These are phyloP conservation scores for Scelioninae gen. 1 DNA, from an alignment of 2,888 invertebrate species.

Conservation along the genomic window DNA sequence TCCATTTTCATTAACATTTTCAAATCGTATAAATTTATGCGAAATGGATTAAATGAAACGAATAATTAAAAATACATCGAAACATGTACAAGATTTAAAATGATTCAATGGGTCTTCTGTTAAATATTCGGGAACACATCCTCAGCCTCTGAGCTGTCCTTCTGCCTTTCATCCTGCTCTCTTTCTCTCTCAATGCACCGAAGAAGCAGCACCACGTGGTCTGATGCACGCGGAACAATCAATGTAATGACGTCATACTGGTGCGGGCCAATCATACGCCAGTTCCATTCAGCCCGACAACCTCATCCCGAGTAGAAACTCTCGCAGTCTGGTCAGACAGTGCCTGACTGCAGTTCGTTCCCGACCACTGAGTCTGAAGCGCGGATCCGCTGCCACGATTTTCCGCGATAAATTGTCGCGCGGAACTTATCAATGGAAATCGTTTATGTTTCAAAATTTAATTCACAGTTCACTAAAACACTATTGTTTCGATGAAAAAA, in stretches of 20 bases:
- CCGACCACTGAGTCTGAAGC: slow-evolving; percentile 81
- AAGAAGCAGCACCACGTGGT: slow-evolving; percentile 81
- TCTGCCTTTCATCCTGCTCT: slow-evolving; percentile 30
- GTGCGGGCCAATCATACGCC: slow-evolving; percentile 86
- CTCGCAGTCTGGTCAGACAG: slow-evolving; percentile 82
- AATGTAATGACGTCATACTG: slow-evolving; percentile 90
- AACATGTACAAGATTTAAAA: too few relatives aligned
- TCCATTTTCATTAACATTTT: too few relatives aligned
- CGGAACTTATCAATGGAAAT: slow-evolving; percentile 58
- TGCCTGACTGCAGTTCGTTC: slow-evolving; percentile 83
- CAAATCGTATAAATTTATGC: too few relatives aligned
- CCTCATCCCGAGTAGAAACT: slow-evolving; percentile 81
- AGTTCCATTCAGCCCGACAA: slow-evolving; percentile 88
- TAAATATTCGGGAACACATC: too few relatives aligned
- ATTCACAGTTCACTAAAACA: not conserved
- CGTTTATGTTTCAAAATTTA: slow-evolving; percentile 9
- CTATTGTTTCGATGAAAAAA: too few relatives aligned
- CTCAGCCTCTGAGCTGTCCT: too few relatives aligned
- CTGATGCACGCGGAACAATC: slow-evolving; percentile 87
- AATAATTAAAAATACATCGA: too few relatives aligned
- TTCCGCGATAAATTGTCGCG: slow-evolving; percentile 35
- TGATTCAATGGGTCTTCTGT: too few relatives aligned
- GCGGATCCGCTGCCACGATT: slow-evolving; percentile 42
- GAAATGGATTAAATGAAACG: too few relatives aligned
- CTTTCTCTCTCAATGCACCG: slow-evolving; percentile 52